Conservation (phyloP, 1,140 invertebrate species). For the Venustaconcha ellipsiformis region DNA sequence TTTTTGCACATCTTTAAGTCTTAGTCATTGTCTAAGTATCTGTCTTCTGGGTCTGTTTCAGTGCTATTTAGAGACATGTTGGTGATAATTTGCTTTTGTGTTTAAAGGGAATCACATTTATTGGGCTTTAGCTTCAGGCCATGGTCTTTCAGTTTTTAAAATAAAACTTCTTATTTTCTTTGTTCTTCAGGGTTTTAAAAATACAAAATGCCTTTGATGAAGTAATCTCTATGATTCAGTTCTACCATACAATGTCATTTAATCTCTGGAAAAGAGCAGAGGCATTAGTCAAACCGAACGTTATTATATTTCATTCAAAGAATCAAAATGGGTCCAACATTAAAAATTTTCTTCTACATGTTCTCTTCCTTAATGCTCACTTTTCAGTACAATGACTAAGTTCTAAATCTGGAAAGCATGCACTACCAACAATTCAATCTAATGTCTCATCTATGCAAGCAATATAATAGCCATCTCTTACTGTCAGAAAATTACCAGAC, state of each 20-base stretch:
- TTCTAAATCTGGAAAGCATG: constrained; percentile 59
- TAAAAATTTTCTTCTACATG: constrained; percentile 30
- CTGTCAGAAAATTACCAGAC: constrained; percentile 50
- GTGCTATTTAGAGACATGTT: constrained; percentile 33
- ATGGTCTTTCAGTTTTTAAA: no score
- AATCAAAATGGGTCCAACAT: constrained; percentile 25
- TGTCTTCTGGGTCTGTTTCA: constrained; percentile 42
- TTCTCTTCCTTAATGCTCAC: background rate
- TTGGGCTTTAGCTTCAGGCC: no score
- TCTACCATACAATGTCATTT: constrained; percentile 64
- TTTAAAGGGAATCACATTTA: no score
- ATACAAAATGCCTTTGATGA: constrained; percentile 13
- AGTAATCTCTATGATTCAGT: constrained; percentile 4
- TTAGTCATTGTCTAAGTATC: constrained; percentile 40
- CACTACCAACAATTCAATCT: constrained; percentile 42
- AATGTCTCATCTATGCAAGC: constrained; percentile 37
- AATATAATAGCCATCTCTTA: constrained; percentile 37
- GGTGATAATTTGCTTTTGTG: background rate
- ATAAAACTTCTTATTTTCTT: no score
- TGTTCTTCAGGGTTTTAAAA: background rate
- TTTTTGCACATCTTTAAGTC: constrained; percentile 38
- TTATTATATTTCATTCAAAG: constrained; percentile 36
- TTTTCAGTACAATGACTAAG: constrained; percentile 33
- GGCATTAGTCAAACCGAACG: constrained; percentile 70
- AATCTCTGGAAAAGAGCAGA: constrained; percentile 70